Conservation (phyloP, 2,113 vertebrate species). For the Pyrgilauda ruficollis region DNA sequence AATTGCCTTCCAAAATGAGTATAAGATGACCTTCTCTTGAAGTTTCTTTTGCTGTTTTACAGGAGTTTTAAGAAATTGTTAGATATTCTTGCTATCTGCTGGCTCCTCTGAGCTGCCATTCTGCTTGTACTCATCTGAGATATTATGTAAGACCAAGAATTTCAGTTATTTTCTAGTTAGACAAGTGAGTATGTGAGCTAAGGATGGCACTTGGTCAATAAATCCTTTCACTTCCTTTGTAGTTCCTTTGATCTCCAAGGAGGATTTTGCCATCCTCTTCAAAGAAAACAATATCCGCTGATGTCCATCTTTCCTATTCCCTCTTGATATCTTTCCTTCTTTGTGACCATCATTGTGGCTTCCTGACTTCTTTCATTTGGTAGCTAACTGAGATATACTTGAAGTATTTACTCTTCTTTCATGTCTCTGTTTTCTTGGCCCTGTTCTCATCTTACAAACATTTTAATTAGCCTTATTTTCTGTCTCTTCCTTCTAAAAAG, state of each 20-base stretch:
- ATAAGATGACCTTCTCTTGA: not conserved
- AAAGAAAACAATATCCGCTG: not conserved
- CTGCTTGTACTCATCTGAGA: not conserved
- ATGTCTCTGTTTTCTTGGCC: not conserved
- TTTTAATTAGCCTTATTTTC: not conserved
- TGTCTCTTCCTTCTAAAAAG: not conserved
- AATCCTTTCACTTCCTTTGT: not conserved
- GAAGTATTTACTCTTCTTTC: not conserved
- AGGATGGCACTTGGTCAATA: not conserved
- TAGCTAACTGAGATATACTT: not conserved
- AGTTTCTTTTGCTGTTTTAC: not conserved
- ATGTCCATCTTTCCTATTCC: not conserved
- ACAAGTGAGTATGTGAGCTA: not conserved
- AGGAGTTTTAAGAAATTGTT: not conserved
- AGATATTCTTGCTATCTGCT: not conserved
- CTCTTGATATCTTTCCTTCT: not conserved
- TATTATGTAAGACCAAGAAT: not conserved
- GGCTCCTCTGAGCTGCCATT: not conserved
- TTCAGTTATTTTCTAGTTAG: not conserved
- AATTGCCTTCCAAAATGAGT: not conserved
- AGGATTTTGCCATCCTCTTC: constrained; percentile 4
- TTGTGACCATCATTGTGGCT: not conserved
- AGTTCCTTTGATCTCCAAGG: not conserved
- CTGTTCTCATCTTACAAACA: not conserved
- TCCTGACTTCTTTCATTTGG: constrained; percentile 5